Base-by-base conservation (phyloP, 2,113 vertebrate genomes). In the Leucoraja erinaceus region DNA sequence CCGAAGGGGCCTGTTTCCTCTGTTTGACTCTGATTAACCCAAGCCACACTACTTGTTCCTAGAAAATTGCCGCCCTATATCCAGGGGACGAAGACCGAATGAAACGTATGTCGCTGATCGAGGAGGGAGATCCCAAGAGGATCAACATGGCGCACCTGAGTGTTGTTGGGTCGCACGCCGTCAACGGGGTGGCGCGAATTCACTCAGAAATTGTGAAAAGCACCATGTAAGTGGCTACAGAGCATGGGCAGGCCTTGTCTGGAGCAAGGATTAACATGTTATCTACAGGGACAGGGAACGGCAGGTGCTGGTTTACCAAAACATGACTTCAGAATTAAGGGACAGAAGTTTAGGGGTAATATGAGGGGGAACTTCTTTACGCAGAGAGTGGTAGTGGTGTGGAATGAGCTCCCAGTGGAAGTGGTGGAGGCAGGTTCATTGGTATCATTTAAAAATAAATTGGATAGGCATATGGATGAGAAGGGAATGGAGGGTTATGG, bases 71-170 rank as follows among this genome's bases (percentile, higher is more conserved):
- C 0, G 94, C 96, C 20, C 93, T 97, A 74, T 98, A 96, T 94
- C 98, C 97, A 0, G 97, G 96, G 0, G 97, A 98, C 10, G 0
- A 94, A 0, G 97, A 96, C 38, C 96, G 96, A 0, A 94, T 98
- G 83, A 94, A 96, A 28, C 96, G 97, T 94, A 98, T 98, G 97
- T 98, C 98, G 0, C 95, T 98, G 93, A 97, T 98, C 0, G 98
- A 98, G 94, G 97, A 98, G 83, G 97, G 97, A 0, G 96, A 97
- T 90, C 97, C 97, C 93, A 98, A 98, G 93, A 95, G 97, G 12
- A 97, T 98, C 93, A 98, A 98, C 95, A 98, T 98, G 98, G 98
- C 98, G 0, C 96, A 98, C 61, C 96, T 98, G 88, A 98, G 97
- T 0, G 97, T 98, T 72, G 97, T 98, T 0, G 97, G 98, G 10